Percentiles rank a stretch among this genome's conserved stretches.
phyloP scores from a whole-genome alignment of 1,140 invertebrate genomes.

The Ceratina calcarata region DNA sequence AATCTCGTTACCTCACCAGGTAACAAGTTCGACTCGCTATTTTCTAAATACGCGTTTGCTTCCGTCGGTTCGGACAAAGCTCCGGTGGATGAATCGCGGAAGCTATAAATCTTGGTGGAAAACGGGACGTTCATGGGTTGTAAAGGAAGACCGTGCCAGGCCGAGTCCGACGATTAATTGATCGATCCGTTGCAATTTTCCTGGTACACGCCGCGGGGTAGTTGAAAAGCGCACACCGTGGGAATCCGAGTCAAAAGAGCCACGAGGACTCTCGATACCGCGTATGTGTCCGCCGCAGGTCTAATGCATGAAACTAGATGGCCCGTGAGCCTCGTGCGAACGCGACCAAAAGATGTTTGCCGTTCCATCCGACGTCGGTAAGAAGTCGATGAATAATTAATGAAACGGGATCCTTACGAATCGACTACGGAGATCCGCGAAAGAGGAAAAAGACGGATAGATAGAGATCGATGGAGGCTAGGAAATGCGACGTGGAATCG shows the following conservation, averaged over 20 bases:
- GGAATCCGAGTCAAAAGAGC: conserved; percentile 17
- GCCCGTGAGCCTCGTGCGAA: conserved; percentile 47
- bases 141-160: too few species aligned
- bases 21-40: too few species aligned
- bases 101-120: too few species aligned
- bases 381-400: conserved; percentile 64
- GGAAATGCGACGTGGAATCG: background rate
- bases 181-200: background rate
- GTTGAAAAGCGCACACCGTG: conserved; percentile 8
- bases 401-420: conserved; percentile 34
- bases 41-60: too few species aligned
- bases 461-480: conserved; percentile 8
- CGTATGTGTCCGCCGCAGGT: background rate
- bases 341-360: conserved; percentile 30
- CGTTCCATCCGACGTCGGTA: conserved; percentile 34
- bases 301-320: conserved; percentile 36
- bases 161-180: conserved; percentile 6
- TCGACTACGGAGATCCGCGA: conserved; percentile 7
- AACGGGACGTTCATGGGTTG: too few species aligned
- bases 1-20: too few species aligned
- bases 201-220: background rate
- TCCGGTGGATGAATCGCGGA: too few species aligned
- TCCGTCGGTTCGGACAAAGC: too few species aligned
- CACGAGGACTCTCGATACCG: conserved; percentile 18
- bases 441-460: conserved; percentile 6